phyloP scores from a whole-genome alignment of 2,797 vertebrate genomes.

The Neolamprologus multifasciatus region DNA sequence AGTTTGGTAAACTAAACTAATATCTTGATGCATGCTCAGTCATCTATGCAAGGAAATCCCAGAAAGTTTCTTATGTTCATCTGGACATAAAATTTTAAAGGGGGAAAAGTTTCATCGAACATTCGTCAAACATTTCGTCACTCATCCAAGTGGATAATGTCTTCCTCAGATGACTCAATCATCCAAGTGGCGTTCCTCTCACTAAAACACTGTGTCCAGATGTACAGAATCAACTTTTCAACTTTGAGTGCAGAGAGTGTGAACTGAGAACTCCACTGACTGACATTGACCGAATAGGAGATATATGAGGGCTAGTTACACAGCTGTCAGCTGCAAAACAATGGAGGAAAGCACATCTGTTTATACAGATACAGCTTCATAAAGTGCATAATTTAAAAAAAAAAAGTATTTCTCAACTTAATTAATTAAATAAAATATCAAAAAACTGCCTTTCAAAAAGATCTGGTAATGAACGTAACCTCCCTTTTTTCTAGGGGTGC shows the following conservation, averaged over 20 bases:
- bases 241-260: not conserved
- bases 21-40: not conserved
- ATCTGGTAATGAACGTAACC: not conserved
- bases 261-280: not conserved
- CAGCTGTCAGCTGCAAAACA: not conserved
- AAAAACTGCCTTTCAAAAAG: not conserved
- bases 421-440: not conserved
- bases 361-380: not conserved
- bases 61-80: not conserved
- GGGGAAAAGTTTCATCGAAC: not conserved
- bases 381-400: not conserved
- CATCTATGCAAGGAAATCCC: not conserved
- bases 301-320: not conserved
- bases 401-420: not conserved
- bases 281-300: not conserved
- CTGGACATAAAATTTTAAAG: not conserved
- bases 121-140: not conserved
- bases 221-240: not conserved
- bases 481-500: not conserved
- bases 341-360: not conserved
- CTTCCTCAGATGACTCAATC: not conserved
- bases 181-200: not conserved
- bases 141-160: not conserved
- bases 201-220: rapidly evolving
- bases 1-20: not conserved